Evolutionary conservation across 2,888 invertebrate genomes (phyloP).

Genomic region (Mamestra brassicae): DNA sequence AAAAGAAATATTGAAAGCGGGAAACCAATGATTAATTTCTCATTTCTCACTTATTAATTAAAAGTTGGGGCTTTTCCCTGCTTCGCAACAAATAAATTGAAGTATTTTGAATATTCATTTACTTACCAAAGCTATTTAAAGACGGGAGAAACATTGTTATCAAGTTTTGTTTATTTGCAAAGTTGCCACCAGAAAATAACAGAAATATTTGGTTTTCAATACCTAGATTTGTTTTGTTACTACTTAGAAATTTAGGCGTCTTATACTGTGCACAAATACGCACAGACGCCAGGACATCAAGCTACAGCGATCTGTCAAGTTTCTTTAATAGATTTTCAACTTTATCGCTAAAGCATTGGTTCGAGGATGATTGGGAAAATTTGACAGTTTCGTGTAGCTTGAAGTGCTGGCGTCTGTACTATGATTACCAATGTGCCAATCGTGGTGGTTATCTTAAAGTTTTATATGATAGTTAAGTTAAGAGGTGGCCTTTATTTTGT

Average conservation of each 20-base stretch:
- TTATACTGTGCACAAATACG: not conserved
- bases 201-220: conserved; percentile 1
- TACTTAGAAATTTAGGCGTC: not conserved
- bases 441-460: not conserved
- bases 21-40: conserved; percentile 26
- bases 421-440: not conserved
- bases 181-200: conserved; percentile 18
- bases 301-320: too few relatives aligned
- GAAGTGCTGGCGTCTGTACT: too few relatives aligned
- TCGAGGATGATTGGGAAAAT: too few relatives aligned
- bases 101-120: conserved; percentile 54
- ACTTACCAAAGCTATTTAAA: conserved; percentile 40
- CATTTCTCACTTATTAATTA: conserved; percentile 27
- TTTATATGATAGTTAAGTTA: not conserved
- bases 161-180: conserved; percentile 40
- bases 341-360: too few relatives aligned
- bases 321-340: too few relatives aligned
- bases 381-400: too few relatives aligned
- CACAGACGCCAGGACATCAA: too few relatives aligned
- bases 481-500: not conserved
- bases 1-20: not conserved
- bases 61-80: conserved; percentile 26
- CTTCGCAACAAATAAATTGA: conserved; percentile 36
- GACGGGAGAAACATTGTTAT: conserved; percentile 40
- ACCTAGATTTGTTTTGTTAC: not conserved